A percentile compares a stretch with the other conserved stretches of the same genome.
These are phyloP conservation scores for Xylophagus ater DNA, from an alignment of 2,888 invertebrate genomes.

Conservation along the genomic window DNA sequence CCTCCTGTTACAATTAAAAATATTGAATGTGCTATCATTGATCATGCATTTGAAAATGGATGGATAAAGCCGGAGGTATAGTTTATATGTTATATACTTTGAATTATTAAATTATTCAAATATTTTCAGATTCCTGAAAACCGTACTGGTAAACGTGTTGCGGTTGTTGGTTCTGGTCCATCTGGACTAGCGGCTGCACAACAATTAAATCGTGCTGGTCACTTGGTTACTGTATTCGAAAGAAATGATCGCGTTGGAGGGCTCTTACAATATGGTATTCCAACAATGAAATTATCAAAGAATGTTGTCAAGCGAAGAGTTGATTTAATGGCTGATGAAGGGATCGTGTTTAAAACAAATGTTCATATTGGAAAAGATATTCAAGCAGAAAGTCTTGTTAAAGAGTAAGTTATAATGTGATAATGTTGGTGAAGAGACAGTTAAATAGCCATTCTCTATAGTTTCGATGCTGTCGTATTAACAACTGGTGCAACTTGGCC, in stretches of 20 bases:
- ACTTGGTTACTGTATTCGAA: slow-evolving; percentile 92
- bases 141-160: slow-evolving; percentile 72
- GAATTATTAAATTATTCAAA: not conserved
- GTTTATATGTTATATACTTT: slow-evolving; percentile 1
- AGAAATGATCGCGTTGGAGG: slow-evolving; percentile 94
- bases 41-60: slow-evolving; percentile 92
- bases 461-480: slow-evolving; percentile 77
- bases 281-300: slow-evolving; percentile 96
- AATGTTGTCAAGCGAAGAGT: slow-evolving; percentile 83
- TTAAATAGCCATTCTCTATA: slow-evolving; percentile 30
- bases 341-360: slow-evolving; percentile 78
- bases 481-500: slow-evolving; percentile 96
- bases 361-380: slow-evolving; percentile 87
- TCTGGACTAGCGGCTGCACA: slow-evolving; percentile 93
- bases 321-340: slow-evolving; percentile 76
- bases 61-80: slow-evolving; percentile 74
- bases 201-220: slow-evolving; percentile 90
- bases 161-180: slow-evolving; percentile 89
- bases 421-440: not conserved
- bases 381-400: slow-evolving; percentile 56
- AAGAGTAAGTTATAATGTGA: slow-evolving; percentile 41
- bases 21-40: slow-evolving; percentile 97
- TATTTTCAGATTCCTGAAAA: slow-evolving; percentile 55
- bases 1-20: slow-evolving; percentile 98
- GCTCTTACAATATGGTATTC: slow-evolving; percentile 93